These are phyloP conservation scores for Fragum whitleyi DNA, from an alignment of 2,888 invertebrate genomes.

Conservation along the genomic window DNA sequence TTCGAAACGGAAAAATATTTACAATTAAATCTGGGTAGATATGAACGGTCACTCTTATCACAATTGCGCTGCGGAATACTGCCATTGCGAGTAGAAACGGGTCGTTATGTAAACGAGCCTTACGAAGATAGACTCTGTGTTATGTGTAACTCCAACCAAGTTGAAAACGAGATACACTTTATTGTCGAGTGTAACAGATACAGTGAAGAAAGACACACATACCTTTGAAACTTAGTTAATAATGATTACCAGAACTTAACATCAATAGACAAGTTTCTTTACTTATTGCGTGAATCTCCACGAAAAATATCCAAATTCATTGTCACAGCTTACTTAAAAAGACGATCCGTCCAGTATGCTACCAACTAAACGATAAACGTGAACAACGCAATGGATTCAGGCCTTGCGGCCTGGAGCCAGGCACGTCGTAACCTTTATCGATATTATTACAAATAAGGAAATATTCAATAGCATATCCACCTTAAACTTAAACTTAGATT, in stretches of 20 bases:
- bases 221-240: not conserved
- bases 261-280: not conserved
- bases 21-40: conserved; percentile 6
- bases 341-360: not conserved
- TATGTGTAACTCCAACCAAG: conserved; percentile 20
- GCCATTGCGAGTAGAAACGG: conserved; percentile 42
- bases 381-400: no score
- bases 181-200: conserved; percentile 25
- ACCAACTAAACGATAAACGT: no score
- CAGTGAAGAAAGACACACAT: conserved; percentile 7
- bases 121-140: conserved; percentile 29
- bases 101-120: conserved; percentile 30
- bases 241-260: conserved; percentile 35
- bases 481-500: no score
- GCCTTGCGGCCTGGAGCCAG: no score
- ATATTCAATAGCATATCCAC: no score
- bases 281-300: no score
- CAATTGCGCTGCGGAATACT: conserved; percentile 42
- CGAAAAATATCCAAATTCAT: not conserved
- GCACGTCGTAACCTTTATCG: no score
- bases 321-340: not conserved
- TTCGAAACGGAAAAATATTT: conserved; percentile 14
- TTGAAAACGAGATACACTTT: conserved; percentile 38
- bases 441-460: no score
- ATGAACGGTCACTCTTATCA: conserved; percentile 24